Base-by-base conservation (phyloP, 2,113 vertebrate genomes). In the Alouatta palliata region DNA sequence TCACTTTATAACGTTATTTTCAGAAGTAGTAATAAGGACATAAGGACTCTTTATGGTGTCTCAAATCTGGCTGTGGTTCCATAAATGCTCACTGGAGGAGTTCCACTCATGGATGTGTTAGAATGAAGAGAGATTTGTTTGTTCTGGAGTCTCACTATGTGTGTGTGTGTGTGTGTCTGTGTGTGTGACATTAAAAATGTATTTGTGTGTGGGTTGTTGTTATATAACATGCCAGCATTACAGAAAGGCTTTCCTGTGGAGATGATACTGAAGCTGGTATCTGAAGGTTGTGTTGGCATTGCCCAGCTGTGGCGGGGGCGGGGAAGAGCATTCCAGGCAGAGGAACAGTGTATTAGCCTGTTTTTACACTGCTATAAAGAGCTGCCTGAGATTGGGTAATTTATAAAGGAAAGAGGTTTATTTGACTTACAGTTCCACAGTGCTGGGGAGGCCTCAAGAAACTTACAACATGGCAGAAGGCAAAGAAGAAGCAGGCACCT, bases 1-100 rank as follows among this genome's bases (percentile, higher is more conserved):
- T 68, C 73, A 25, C n/a, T 66, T 90, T 27, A 16, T 79, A 83
- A 45, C n/a, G 25, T 32, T 66, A 16, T 76, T 93, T 93, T 68
- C 40, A 49, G 56, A 89, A 90, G 45, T n/a, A 32, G 32, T n/a
- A 64, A 64, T 6, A 14, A 11, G 61, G 61, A 32, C 12, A 30
- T 11, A 1, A 1, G 45, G 40, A 13, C 61, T 45, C 20, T 49
- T 70, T 27, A 3, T 0, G 1, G 58, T 4, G 58, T n/a, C 47
- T 27, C 8, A 77, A 56, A 68, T n/a, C 25, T 13, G 7, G 25
- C 6, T 21, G 9, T 13, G 35, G 6, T 19, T 82, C 32, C 19
- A 58, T 66, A 66, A 56, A 66, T 54, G 66, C 52, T 40, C 32
- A 64, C 19, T 16, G 66, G 45, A 73, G 7, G 12, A 23, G 45